Base-by-base conservation (phyloP, 1,140 invertebrate genomes). In the Oedothorax gibbosus region DNA sequence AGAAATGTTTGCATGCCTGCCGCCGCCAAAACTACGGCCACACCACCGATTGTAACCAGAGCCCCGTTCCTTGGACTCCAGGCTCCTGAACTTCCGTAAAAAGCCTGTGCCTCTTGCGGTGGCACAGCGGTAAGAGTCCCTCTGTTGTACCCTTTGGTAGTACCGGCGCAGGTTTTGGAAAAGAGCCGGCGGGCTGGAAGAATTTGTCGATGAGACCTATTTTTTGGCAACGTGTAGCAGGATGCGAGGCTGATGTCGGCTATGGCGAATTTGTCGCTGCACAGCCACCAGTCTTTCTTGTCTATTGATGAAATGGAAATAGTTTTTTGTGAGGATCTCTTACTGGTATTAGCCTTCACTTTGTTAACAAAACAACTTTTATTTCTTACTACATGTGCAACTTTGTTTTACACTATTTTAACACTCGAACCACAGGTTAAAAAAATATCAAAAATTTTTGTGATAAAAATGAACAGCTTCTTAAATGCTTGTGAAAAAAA, bases 201-300 rank as follows among this genome's bases (percentile, higher is more conserved):
- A 93, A 95, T 85, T 92, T 91, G 82, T 91, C 90, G 87, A 93
- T 92, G 66, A 95, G 91, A 10, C 95, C 95, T 60, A 95, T 89
- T 84, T 93, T 91, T 89, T 93, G 92, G 8, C 95, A 89, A 49
- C 95, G 88, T 94, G 92, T 57, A 96, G 89, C 15, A 95, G 89
- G n/a, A 95, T 90, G 18, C 93, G 71, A 96, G 90, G 85, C 91
- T 92, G 18, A 96, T 92, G 90, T 96, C 95, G 50, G 94, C 94
- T 82, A 94, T 92, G 8, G 93, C 94, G 86, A 95, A 94, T 21
- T 92, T 90, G 86, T 94, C 92, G 78, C 93, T 92, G 86, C 93
- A 93, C 64, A 96, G 89, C 95, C 95, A 96, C 88, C 91, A 92
- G 49, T 92, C 90, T 87, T 90, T 88, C 73, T 85, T 87, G 57